Evolutionary conservation across 2,888 invertebrate genomes (phyloP).

Genomic region (Rugalucina vietnamica): DNA sequence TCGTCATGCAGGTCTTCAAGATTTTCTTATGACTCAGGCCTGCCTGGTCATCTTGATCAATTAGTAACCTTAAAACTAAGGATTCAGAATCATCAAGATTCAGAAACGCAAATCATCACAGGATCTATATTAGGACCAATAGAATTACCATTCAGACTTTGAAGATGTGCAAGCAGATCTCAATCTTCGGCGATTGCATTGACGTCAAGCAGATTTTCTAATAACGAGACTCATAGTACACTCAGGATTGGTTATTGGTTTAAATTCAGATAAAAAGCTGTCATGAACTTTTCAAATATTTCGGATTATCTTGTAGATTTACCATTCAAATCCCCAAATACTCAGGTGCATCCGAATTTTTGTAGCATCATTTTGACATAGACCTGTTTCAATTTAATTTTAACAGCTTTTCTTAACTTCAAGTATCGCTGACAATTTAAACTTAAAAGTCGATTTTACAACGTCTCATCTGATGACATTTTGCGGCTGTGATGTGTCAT

Average conservation of each 20-base stretch:
- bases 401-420: slow-evolving; percentile 1
- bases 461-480: neutral
- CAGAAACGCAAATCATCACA: too few species aligned
- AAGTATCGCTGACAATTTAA: neutral
- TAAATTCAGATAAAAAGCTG: neutral
- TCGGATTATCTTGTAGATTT: neutral
- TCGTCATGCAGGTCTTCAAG: too few species aligned
- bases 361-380: neutral
- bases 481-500: neutral
- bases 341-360: neutral
- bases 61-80: too few species aligned
- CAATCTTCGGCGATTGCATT: too few species aligned
- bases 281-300: neutral
- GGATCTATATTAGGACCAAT: too few species aligned
- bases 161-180: too few species aligned
- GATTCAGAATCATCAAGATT: too few species aligned
- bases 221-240: too few species aligned
- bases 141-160: too few species aligned
- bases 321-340: neutral
- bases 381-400: slow-evolving; percentile 14
- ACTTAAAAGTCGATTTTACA: slow-evolving; percentile 10
- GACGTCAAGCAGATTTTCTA: too few species aligned
- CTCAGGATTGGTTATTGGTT: neutral
- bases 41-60: too few species aligned
- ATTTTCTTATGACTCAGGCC: too few species aligned